Percentiles rank a stretch among this genome's conserved stretches.
Conservation (phyloP, 2,797 vertebrate species). For the Spinus olivaceus region DNA sequence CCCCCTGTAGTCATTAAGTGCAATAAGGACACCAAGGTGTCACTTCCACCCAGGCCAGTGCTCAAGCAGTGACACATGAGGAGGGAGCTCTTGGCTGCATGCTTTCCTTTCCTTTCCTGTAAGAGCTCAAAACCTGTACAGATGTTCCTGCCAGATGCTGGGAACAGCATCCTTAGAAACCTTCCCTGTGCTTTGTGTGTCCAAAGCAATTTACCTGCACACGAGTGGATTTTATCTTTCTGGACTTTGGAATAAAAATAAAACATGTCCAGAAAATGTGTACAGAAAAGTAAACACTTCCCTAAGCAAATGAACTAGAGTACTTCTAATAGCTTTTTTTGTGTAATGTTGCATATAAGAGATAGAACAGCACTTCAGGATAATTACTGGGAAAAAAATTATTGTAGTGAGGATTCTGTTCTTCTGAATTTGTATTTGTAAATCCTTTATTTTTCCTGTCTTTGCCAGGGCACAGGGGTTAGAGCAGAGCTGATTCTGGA, state of each 20-base stretch:
- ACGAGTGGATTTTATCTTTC: conserved; percentile 56
- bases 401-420: background rate
- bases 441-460: background rate
- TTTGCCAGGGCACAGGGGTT: background rate
- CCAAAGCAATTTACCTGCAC: conserved; percentile 6
- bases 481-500: conserved; percentile 31
- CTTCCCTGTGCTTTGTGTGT: background rate
- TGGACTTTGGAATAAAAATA: conserved; percentile 21
- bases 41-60: background rate
- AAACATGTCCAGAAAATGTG: conserved; percentile 28
- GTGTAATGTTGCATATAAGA: background rate
- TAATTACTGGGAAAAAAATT: background rate
- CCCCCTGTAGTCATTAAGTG: background rate
- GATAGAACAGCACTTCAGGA: background rate
- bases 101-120: background rate
- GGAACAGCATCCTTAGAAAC: background rate
- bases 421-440: conserved; percentile 14
- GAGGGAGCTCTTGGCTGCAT: conserved; percentile 45
- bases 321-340: conserved; percentile 30
- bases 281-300: conserved; percentile 47
- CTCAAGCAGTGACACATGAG: background rate
- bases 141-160: conserved; percentile 27
- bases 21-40: background rate
- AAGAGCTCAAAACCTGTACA: background rate
- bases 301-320: conserved; percentile 14